Evolutionary conservation across 2,888 invertebrate species (phyloP).

Genomic region (Melanotus villosus): DNA sequence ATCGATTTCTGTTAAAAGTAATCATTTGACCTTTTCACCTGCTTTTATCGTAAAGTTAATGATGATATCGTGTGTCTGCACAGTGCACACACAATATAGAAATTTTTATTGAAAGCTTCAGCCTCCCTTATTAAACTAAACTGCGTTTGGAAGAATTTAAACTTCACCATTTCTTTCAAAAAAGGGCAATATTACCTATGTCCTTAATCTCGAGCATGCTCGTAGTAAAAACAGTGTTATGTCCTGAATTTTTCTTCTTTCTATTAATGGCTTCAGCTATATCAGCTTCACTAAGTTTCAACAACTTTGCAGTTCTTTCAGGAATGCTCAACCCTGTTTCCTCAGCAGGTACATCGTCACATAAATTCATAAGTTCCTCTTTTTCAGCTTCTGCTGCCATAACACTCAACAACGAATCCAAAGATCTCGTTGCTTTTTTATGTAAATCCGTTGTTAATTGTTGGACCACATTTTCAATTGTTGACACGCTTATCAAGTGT

Average conservation of each 20-base stretch:
- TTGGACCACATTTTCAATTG: constrained; percentile 53
- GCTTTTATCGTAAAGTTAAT: no score
- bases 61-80: no score
- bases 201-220: not conserved
- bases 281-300: constrained; percentile 51
- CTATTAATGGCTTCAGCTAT: constrained; percentile 29
- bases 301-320: constrained; percentile 49
- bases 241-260: no score
- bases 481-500: constrained; percentile 52
- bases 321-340: constrained; percentile 23
- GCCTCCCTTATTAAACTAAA: no score
- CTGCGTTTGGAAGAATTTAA: no score
- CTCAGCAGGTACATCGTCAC: constrained; percentile 38
- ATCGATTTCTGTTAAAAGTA: not conserved
- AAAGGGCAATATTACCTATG: no score
- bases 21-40: no score
- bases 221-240: not conserved
- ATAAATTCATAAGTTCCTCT: constrained; percentile 47
- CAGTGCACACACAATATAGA: no score
- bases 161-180: no score
- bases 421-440: constrained; percentile 50
- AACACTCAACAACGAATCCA: constrained; percentile 54
- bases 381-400: constrained; percentile 52
- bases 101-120: no score
- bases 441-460: constrained; percentile 44